These are phyloP conservation scores for Rhyzopertha dominica DNA, from an alignment of 1,140 invertebrate genomes.

Conservation along the genomic window DNA sequence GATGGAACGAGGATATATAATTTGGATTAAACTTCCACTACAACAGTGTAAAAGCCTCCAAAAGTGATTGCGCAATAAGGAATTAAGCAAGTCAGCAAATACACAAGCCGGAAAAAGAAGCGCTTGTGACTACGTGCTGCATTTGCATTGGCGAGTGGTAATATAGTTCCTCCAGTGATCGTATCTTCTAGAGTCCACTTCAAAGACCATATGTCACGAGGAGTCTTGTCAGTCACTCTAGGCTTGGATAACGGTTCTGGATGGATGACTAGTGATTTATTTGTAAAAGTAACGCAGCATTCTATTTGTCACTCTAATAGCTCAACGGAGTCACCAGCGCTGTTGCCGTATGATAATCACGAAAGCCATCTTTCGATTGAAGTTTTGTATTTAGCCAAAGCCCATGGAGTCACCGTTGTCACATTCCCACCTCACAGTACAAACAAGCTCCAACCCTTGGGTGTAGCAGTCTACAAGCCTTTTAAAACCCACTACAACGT, in stretches of 20 bases:
- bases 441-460: slow-evolving; percentile 47
- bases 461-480: slow-evolving; percentile 42
- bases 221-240: no score
- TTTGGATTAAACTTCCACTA: no score
- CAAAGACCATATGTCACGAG: no score
- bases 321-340: slow-evolving; percentile 38
- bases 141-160: no score
- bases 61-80: no score
- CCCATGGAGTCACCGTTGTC: slow-evolving; percentile 34
- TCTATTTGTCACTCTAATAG: slow-evolving; percentile 42
- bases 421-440: slow-evolving; percentile 43
- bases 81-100: no score
- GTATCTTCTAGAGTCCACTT: no score
- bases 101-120: no score
- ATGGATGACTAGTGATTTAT: slow-evolving; percentile 47
- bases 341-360: slow-evolving; percentile 48
- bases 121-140: no score
- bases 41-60: no score
- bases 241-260: slow-evolving; percentile 37
- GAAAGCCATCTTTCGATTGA: slow-evolving; percentile 36
- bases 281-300: slow-evolving; percentile 47
- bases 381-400: slow-evolving; percentile 34
- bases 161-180: no score
- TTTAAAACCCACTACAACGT: slow-evolving; percentile 40
- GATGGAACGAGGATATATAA: no score